Conservation (phyloP, 2,113 vertebrate species). For the Scortum barcoo region DNA sequence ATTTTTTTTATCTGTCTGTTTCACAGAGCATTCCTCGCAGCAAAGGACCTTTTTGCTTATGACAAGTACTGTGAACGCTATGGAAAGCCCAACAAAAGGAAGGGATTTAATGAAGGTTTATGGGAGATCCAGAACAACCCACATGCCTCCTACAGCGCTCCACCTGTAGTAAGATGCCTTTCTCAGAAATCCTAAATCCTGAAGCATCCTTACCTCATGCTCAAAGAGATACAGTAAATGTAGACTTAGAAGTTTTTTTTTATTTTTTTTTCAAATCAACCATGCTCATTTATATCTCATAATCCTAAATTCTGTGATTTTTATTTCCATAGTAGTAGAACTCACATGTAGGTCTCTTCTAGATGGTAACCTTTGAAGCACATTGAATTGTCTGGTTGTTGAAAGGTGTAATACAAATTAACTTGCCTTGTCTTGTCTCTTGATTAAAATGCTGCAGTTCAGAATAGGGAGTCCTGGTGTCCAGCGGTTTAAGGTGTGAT, state of each 20-base stretch:
- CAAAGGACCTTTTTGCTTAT: slow-evolving; percentile 96
- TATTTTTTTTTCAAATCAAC: background rate
- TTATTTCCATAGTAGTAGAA: background rate
- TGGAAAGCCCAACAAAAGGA: slow-evolving; percentile 98
- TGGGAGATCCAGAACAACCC: slow-evolving; percentile 99
- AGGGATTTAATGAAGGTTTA: slow-evolving; percentile 98
- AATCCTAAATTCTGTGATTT: background rate
- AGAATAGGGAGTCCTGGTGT: background rate
- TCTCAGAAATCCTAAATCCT: background rate
- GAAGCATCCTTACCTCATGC: background rate
- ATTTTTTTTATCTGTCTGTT: slow-evolving; percentile 21
- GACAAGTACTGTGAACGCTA: slow-evolving; percentile 96
- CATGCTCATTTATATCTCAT: background rate
- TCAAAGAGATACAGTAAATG: background rate
- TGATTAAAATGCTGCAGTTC: slow-evolving; percentile 7
- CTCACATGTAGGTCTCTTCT: background rate
- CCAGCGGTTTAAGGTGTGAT: background rate
- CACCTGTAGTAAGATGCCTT: slow-evolving; percentile 88
- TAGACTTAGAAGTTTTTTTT: background rate
- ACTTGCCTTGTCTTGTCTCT: slow-evolving; percentile 22
- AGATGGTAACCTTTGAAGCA: background rate
- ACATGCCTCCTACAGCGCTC: slow-evolving; percentile 95
- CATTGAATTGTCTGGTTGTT: slow-evolving; percentile 2
- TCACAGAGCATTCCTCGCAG: slow-evolving; percentile 93
- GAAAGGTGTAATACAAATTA: slow-evolving; percentile 6